These are phyloP conservation scores for Cheilosia grossa DNA, from an alignment of 2,888 invertebrate genomes.

Conservation along the genomic window DNA sequence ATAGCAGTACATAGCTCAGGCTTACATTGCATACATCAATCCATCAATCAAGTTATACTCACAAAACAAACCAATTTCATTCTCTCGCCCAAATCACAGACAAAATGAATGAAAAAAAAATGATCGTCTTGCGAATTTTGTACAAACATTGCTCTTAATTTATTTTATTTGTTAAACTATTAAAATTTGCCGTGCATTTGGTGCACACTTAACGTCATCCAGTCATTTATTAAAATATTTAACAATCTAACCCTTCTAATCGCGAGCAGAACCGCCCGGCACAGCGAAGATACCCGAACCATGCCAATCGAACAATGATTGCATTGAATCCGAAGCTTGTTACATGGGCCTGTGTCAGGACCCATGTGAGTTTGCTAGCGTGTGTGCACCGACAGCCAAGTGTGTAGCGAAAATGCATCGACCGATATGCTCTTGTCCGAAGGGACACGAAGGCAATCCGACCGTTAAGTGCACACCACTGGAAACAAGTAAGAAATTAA, in stretches of 20 bases:
- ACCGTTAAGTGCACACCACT: slow-evolving; percentile 90
- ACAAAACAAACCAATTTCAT: slow-evolving; percentile 20
- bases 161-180: slow-evolving; percentile 6
- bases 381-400: slow-evolving; percentile 89
- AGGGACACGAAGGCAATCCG: slow-evolving; percentile 92
- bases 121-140: slow-evolving; percentile 43
- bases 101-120: neutral
- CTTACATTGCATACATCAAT: neutral
- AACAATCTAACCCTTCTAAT: slow-evolving; percentile 63
- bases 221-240: slow-evolving; percentile 22
- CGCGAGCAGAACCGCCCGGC: slow-evolving; percentile 86
- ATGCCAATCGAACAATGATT: slow-evolving; percentile 92
- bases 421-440: slow-evolving; percentile 92
- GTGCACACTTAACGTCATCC: slow-evolving; percentile 47
- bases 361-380: slow-evolving; percentile 92
- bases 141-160: slow-evolving; percentile 65
- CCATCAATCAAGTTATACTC: neutral
- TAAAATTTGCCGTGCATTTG: slow-evolving; percentile 14
- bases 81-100: slow-evolving; percentile 27
- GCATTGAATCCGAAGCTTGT: slow-evolving; percentile 92
- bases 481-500: slow-evolving; percentile 88
- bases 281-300: slow-evolving; percentile 89
- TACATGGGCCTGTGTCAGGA: slow-evolving; percentile 92
- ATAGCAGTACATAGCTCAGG: neutral
- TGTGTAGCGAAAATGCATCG: slow-evolving; percentile 93